phyloP scores from a whole-genome alignment of 2,888 invertebrate genomes.

The Spilosoma lubricipeda region DNA sequence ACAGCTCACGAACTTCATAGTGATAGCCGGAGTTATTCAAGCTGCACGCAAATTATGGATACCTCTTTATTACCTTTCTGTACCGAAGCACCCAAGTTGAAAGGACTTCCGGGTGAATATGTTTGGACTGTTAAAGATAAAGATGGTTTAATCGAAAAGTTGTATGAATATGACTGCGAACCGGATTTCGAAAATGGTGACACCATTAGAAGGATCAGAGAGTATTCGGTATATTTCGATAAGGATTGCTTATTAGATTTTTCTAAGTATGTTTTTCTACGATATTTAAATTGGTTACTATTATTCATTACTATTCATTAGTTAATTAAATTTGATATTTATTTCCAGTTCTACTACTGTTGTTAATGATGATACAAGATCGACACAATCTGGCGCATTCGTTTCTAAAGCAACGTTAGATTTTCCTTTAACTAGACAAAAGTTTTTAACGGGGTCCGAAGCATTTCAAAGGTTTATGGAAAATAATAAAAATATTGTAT shows the following conservation, averaged over 20 bases:
- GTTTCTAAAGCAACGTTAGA: constrained; percentile 9
- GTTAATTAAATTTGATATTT: not conserved
- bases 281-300: not conserved
- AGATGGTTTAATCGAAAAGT: constrained; percentile 76
- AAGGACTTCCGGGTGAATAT: constrained; percentile 74
- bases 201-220: constrained; percentile 71
- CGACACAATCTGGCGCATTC: not conserved
- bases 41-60: constrained; percentile 31
- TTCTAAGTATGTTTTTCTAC: constrained; percentile 48
- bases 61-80: constrained; percentile 52
- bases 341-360: constrained; percentile 54
- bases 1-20: constrained; percentile 20
- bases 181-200: constrained; percentile 71
- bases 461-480: constrained; percentile 72
- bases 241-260: constrained; percentile 76
- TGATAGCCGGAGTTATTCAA: constrained; percentile 33
- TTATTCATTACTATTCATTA: not conserved
- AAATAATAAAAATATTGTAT: constrained; percentile 58
- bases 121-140: constrained; percentile 80
- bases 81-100: constrained; percentile 65
- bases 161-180: constrained; percentile 74
- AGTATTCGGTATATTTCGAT: constrained; percentile 79
- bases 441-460: constrained; percentile 72
- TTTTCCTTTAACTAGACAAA: constrained; percentile 51
- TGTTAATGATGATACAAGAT: constrained; percentile 27